Evolutionary conservation across 2,888 invertebrate species (phyloP).

Genomic region (Hypercompe scribonia): DNA sequence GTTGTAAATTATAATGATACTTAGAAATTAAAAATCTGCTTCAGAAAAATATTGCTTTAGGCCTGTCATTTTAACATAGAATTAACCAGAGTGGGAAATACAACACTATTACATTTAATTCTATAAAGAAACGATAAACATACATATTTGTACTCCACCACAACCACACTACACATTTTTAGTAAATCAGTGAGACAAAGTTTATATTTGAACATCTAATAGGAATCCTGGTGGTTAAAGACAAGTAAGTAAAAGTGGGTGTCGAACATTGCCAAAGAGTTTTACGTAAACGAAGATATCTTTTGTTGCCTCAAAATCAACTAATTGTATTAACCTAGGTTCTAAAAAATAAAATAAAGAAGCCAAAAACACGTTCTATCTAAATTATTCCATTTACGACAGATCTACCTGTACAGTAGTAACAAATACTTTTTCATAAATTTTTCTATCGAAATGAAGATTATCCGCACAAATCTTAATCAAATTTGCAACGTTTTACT

Average conservation of each 20-base stretch:
- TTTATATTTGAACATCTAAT: background rate
- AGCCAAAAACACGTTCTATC: background rate
- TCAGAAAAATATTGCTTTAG: too few species aligned
- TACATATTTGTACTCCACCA: background rate
- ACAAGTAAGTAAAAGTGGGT: background rate
- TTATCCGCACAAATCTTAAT: background rate
- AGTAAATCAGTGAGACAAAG: background rate
- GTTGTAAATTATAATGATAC: too few species aligned
- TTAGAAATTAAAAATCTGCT: too few species aligned
- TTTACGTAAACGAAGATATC: too few species aligned
- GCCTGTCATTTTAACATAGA: too few species aligned
- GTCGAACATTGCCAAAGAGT: background rate
- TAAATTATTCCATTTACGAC: background rate
- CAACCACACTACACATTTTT: background rate
- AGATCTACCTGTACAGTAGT: background rate
- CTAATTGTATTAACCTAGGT: background rate
- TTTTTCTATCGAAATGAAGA: too few species aligned
- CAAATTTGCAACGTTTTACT: background rate
- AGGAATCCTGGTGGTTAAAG: background rate
- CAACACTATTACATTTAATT: too few species aligned
- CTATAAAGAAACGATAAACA: background rate
- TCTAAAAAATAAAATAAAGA: background rate
- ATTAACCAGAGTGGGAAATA: too few species aligned
- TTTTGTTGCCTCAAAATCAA: too few species aligned
- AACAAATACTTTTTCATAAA: background rate